Base-by-base conservation (phyloP, 2,113 vertebrate genomes). In the Colossoma macropomum region DNA sequence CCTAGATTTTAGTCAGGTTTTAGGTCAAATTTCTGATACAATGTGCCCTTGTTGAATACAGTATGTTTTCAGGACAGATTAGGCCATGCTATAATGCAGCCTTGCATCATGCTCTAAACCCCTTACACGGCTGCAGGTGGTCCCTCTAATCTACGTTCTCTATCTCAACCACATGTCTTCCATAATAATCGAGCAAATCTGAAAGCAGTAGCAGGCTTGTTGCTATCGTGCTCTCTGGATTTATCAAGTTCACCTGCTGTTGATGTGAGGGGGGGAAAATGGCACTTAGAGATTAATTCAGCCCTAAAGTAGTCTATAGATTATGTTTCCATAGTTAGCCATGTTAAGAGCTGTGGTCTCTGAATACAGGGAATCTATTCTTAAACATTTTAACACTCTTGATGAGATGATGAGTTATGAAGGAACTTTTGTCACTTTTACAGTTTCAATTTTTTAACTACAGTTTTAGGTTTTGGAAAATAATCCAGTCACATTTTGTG, bases 241-340 rank as follows among this genome's bases (percentile, higher is more conserved):
- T 89, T 84, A 90, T 88, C 87, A 90, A 87, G 77, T 91, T 91
- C 88, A 85, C 81, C 83, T 89, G 87, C 73, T 66, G 28, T 84
- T 77, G 65, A 38, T 70, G 32, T 62, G 68, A 4, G 25, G 73
- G 60, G n/a, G 32, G n/a, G 54, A 21, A 76, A 28, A 60, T 66
- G 68, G 68, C 32, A 41, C 21, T 70, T 11, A 25, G 15, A 62
- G 23, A 62, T 77, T 77, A 38, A 70, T 60, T 30, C 19, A 70
- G 68, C 6, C 19, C 89, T 91, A 90, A 88, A 87, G 88, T 91
- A 91, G 88, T 83, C 79, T 89, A 88, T 81, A 90, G 83, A 83
- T 41, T 83, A 66, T 82, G 90, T 92, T 92, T 90, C 90, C 91
- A 93, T 92, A 89, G 89, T 71, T 88, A 92, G 90, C 19, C 56